Base-by-base conservation (phyloP, 2,888 invertebrate genomes). In the Drosophila birchii region DNA sequence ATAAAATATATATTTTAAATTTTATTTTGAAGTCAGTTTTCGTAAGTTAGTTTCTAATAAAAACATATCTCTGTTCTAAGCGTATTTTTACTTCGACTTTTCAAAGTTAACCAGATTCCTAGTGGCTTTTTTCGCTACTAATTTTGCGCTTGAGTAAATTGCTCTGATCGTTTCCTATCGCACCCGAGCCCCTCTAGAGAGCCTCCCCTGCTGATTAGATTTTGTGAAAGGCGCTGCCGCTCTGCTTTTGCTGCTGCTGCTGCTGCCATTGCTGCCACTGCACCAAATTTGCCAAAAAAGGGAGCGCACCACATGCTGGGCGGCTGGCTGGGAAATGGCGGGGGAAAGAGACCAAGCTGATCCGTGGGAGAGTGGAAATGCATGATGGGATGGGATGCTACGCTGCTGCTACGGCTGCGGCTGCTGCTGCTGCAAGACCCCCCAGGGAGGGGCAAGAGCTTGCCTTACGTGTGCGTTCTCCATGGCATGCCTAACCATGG, bases 211-310 rank as follows among this genome's bases (percentile, higher is more conserved):
- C 88, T 84, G 84, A 84, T 84, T 84, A 87, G 88, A 84, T 84
- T 84, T 84, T 80, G 80, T 84, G 83, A 83, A 83, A 83, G 83
- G 83, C 78, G 78, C 85, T 79, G 73, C 72, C 68, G 68, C 59
- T 64, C 64, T 41, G 67, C 53, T 49, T 63, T 45, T 53, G 57
- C 45, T 53, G 68, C 51, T 41, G 61, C 29, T 12, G 56, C 49
- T 36, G 56, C 39, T 45, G 68, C 44, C 39, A 55, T 44, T 47
- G 56, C 62, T 18, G 54, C 63, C 67, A 69, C 61, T 83, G 87
- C 86, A 88, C 87, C 87, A 80, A 88, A 85, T 88, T 86, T 81
- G 88, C 81, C 88, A 86, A 86, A 90, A 84, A 90, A 90, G 89
- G 89, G 88, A 90, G 84, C 74, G 73, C 73, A 74, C 85, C 90